Percentiles rank a stretch among this genome's conserved stretches.
Conservation (phyloP, 1,140 invertebrate species). For the Chironomus tepperi region DNA sequence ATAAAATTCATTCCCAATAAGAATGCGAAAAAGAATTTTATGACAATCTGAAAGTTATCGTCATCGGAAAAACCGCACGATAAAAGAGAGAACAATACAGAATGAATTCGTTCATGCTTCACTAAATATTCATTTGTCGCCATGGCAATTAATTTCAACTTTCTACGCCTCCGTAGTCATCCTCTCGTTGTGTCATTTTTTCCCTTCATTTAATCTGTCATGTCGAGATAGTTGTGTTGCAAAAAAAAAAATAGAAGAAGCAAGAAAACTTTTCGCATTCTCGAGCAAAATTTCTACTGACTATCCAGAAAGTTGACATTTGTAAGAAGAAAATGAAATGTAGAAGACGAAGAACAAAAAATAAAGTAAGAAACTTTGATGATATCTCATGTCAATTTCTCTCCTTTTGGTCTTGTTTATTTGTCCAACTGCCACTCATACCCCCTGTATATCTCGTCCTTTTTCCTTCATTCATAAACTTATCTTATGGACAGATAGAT, state of each 20-base stretch:
- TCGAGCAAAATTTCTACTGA: neutral
- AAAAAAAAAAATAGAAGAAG: neutral
- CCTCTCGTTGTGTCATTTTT: neutral
- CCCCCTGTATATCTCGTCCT: too few species aligned
- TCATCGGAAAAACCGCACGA: too few species aligned
- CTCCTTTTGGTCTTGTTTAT: conserved; percentile 7
- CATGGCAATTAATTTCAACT: neutral
- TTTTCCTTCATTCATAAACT: too few species aligned
- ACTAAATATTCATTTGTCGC: too few species aligned
- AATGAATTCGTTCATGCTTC: too few species aligned
- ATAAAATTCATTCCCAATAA: too few species aligned
- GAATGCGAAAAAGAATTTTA: too few species aligned
- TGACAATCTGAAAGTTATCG: too few species aligned
- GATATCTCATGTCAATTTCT: conserved; percentile 1
- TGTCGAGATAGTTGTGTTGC: neutral
- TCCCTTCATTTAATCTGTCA: neutral
- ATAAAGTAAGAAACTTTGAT: neutral
- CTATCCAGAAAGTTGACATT: neutral
- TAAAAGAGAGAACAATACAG: too few species aligned
- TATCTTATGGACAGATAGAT: neutral
- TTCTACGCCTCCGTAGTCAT: neutral
- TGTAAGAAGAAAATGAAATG: neutral
- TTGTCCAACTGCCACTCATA: neutral
- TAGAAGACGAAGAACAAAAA: neutral
- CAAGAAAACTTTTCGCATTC: neutral